phyloP scores from a whole-genome alignment of 1,140 invertebrate genomes.

The Diabrotica virgifera region DNA sequence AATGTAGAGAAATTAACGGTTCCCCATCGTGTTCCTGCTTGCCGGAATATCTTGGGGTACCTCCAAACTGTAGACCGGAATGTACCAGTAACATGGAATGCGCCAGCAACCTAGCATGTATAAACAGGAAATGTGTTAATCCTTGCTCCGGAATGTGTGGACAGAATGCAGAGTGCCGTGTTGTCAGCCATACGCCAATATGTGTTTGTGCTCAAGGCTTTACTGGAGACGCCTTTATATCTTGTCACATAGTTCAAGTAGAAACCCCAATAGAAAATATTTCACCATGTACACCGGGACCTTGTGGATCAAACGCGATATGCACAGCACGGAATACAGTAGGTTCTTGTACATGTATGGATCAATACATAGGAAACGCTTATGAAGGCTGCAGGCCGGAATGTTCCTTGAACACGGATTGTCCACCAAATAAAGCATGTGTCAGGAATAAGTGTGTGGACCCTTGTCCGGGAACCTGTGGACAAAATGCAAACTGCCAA shows the following conservation, averaged over 20 bases:
- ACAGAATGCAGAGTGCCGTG: constrained; percentile 75
- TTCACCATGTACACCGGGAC: constrained; percentile 59
- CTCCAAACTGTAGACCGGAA: constrained; percentile 77
- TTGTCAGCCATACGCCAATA: constrained; percentile 77
- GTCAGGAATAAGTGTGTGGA: constrained; percentile 61
- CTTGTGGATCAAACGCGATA: constrained; percentile 65
- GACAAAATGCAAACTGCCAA: constrained; percentile 59
- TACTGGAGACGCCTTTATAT: constrained; percentile 70
- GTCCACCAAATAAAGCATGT: constrained; percentile 58
- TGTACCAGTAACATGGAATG: constrained; percentile 81
- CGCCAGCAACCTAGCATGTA: constrained; percentile 68
- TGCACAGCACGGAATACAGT: constrained; percentile 59
- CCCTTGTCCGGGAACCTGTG: constrained; percentile 66
- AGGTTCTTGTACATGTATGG: constrained; percentile 64
- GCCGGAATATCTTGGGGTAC: constrained; percentile 77
- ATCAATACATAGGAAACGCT: constrained; percentile 69
- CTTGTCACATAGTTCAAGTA: constrained; percentile 50
- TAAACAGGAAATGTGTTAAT: constrained; percentile 78
- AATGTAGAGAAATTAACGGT: constrained; percentile 73
- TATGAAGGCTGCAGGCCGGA: constrained; percentile 66
- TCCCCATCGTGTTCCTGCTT: constrained; percentile 78
- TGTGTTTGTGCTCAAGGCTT: constrained; percentile 74
- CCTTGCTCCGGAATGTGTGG: constrained; percentile 80
- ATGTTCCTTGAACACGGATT: constrained; percentile 63
- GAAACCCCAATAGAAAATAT: constrained; percentile 43